phyloP scores from a whole-genome alignment of 1,140 invertebrate species.

The Meteorus sp. region DNA sequence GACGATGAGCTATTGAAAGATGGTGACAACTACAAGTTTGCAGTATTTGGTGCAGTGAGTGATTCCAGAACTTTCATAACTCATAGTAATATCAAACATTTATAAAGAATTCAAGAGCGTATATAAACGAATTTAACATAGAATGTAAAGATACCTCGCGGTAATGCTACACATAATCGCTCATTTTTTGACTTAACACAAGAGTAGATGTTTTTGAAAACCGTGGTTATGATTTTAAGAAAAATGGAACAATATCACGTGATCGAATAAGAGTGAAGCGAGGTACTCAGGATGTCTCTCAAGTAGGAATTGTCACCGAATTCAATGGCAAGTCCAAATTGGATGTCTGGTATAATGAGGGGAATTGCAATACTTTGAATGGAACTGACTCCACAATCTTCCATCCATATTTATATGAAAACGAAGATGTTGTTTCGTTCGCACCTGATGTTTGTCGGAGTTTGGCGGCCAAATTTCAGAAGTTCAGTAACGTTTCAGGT shows the following conservation, averaged over 20 bases:
- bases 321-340: constrained; percentile 63
- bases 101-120: too few species aligned
- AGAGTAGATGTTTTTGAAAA: too few species aligned
- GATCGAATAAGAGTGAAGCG: constrained; percentile 68
- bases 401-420: constrained; percentile 65
- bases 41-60: constrained; percentile 70
- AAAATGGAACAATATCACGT: constrained; percentile 63
- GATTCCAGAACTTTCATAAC: constrained; percentile 10
- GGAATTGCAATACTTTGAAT: constrained; percentile 67
- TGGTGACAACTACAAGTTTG: constrained; percentile 64
- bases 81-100: too few species aligned
- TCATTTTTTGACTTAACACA: too few species aligned
- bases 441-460: constrained; percentile 68
- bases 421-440: constrained; percentile 66
- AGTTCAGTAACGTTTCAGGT: constrained; percentile 37
- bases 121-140: too few species aligned
- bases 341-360: constrained; percentile 63
- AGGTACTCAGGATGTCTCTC: constrained; percentile 68
- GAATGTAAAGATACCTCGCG: too few species aligned
- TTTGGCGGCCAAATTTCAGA: constrained; percentile 38
- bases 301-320: constrained; percentile 69
- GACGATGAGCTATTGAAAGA: constrained; percentile 40
- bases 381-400: constrained; percentile 80
- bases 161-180: too few species aligned
- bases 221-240: too few species aligned